These are phyloP conservation scores for Parnassius smintheus DNA, from an alignment of 2,888 invertebrate species.

Conservation along the genomic window DNA sequence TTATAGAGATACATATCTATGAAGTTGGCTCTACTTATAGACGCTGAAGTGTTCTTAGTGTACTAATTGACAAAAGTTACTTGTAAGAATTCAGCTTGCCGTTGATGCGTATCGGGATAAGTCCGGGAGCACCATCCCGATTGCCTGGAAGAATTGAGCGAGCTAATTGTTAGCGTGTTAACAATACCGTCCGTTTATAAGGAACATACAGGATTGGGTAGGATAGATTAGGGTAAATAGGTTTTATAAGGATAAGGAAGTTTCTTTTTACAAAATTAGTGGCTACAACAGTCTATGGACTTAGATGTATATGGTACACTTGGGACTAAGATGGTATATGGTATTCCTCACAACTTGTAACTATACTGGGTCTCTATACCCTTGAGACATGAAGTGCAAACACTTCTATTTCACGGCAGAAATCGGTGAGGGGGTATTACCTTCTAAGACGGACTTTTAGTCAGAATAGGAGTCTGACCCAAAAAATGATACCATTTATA, in stretches of 20 bases:
- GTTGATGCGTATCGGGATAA: slow-evolving; percentile 81
- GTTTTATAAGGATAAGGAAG: not conserved
- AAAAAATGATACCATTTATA: too few relatives aligned
- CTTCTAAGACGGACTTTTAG: too few relatives aligned
- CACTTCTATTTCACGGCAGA: too few relatives aligned
- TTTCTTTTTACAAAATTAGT: not conserved
- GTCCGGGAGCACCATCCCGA: slow-evolving; percentile 80
- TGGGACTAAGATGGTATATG: too few relatives aligned
- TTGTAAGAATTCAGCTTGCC: slow-evolving; percentile 59
- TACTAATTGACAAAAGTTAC: slow-evolving; percentile 1
- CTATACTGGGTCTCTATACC: too few relatives aligned
- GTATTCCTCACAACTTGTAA: too few relatives aligned
- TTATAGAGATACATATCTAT: slow-evolving; percentile 1
- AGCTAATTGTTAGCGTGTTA: slow-evolving; percentile 60
- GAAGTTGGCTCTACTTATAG: not conserved
- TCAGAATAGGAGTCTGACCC: too few relatives aligned
- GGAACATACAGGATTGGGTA: slow-evolving; percentile 33
- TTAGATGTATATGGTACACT: too few relatives aligned
- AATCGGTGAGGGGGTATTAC: too few relatives aligned
- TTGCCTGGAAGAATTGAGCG: slow-evolving; percentile 75
- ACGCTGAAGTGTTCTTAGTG: slow-evolving; percentile 13
- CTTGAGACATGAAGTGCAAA: too few relatives aligned
- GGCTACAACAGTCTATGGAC: too few relatives aligned
- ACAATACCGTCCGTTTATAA: slow-evolving; percentile 52
- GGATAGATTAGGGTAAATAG: slow-evolving; percentile 10